A percentile compares a stretch with the other conserved stretches of the same genome.
Evolutionary conservation across 1,140 invertebrate genomes (phyloP).

Genomic region (Drosophila oshimai): DNA sequence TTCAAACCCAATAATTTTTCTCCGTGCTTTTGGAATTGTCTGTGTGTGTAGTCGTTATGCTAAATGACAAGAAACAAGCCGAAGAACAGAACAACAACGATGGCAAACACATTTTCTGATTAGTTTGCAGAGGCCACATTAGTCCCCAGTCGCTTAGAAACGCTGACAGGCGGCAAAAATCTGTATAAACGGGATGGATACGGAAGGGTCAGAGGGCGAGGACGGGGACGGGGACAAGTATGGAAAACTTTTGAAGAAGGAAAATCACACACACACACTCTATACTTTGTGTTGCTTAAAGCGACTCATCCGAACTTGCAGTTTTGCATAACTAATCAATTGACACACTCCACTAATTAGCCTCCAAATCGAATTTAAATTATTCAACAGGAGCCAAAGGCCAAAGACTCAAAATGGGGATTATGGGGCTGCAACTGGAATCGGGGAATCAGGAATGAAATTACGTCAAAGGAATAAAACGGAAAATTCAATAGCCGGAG

Average conservation of each 20-base stretch:
- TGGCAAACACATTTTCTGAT: conserved; percentile 67
- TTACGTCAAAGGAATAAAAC: background rate
- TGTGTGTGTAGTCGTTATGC: conserved; percentile 42
- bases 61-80: conserved; percentile 46
- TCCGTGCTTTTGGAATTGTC: background rate
- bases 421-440: background rate
- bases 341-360: conserved; percentile 32
- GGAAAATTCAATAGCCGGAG: background rate
- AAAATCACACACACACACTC: background rate
- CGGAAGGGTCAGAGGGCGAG: conserved; percentile 21
- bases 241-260: conserved; percentile 1
- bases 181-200: conserved; percentile 17
- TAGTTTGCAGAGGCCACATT: conserved; percentile 59
- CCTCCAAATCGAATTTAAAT: conserved; percentile 38
- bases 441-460: background rate
- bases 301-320: conserved; percentile 1
- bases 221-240: background rate
- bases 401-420: background rate
- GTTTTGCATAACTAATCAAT: conserved; percentile 23
- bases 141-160: conserved; percentile 29
- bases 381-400: conserved; percentile 8
- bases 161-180: conserved; percentile 52
- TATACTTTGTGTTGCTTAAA: background rate
- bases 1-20: background rate
- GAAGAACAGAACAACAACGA: conserved; percentile 16